Evolutionary conservation across 2,888 invertebrate genomes (phyloP).

Genomic region (Pollenia griseotomentosa): DNA sequence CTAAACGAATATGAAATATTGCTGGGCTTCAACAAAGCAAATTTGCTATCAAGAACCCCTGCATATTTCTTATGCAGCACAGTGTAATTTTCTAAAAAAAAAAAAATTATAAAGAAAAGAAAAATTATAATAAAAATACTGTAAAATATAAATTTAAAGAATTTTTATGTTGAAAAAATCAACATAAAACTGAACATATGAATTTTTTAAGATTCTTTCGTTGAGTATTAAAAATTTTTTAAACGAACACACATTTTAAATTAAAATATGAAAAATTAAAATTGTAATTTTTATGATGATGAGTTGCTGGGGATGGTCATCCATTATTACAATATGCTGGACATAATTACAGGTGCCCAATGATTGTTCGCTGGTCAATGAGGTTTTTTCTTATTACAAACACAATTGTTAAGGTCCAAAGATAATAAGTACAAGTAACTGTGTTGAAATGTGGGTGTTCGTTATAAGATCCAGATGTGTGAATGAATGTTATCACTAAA

Average conservation of each 20-base stretch:
- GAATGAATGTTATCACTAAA: background rate
- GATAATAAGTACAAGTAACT: slow-evolving; percentile 26
- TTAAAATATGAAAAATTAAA: slow-evolving; percentile 23
- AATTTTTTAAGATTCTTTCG: background rate
- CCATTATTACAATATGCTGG: slow-evolving; percentile 66
- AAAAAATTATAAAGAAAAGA: slow-evolving; percentile 33
- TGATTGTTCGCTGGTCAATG: slow-evolving; percentile 32
- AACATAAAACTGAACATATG: slow-evolving; percentile 47
- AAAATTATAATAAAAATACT: slow-evolving; percentile 58
- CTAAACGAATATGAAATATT: too few species aligned
- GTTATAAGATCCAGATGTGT: background rate
- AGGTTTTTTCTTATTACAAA: background rate
- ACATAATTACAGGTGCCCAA: slow-evolving; percentile 65
- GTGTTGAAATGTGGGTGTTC: slow-evolving; percentile 4
- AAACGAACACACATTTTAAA: slow-evolving; percentile 8
- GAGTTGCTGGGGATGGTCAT: slow-evolving; percentile 50
- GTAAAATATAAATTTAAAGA: slow-evolving; percentile 37
- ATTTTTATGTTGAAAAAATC: slow-evolving; percentile 52
- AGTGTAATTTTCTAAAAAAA: too few species aligned
- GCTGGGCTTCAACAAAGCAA: too few species aligned
- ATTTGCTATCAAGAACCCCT: too few species aligned
- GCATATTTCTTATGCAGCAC: too few species aligned
- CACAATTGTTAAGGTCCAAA: slow-evolving; percentile 39
- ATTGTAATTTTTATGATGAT: slow-evolving; percentile 59
- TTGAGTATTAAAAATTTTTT: background rate